Conservation (phyloP, 2,797 vertebrate genomes). For the Neopelma chrysocephalum region DNA sequence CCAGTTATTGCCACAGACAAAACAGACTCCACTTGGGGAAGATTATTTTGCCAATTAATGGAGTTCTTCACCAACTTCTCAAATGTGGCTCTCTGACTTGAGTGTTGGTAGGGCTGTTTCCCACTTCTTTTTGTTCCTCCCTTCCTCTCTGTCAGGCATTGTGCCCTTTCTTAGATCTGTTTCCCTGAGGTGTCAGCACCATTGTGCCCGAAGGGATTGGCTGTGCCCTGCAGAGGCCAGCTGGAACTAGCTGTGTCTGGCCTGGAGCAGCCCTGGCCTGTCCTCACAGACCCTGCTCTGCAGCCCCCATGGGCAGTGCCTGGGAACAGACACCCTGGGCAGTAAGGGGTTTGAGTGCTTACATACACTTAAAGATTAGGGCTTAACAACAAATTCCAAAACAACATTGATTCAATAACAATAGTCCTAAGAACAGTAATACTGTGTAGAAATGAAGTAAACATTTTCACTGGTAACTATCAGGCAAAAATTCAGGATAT, state of each 20-base stretch:
- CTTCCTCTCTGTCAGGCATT: background rate
- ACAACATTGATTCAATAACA: background rate
- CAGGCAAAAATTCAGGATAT: background rate
- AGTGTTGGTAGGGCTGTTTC: background rate
- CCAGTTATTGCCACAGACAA: background rate
- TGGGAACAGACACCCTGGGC: fast-evolving
- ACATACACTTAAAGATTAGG: background rate
- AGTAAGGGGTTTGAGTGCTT: background rate
- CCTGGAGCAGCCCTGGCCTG: background rate
- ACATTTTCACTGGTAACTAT: background rate
- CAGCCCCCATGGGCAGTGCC: fast-evolving
- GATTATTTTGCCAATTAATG: background rate
- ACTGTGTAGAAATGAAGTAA: fast-evolving
- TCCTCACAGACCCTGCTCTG: background rate
- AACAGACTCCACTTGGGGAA: background rate
- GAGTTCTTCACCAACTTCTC: background rate
- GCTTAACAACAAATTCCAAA: background rate
- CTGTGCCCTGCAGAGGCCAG: background rate
- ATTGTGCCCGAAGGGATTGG: fast-evolving
- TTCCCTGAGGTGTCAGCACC: background rate
- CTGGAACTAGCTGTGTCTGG: background rate
- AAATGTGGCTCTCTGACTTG: background rate
- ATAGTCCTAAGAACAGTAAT: background rate
- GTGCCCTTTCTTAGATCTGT: background rate
- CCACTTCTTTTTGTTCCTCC: background rate